Conservation (phyloP, 2,797 vertebrate genomes). For the Manis crassicaudata region DNA sequence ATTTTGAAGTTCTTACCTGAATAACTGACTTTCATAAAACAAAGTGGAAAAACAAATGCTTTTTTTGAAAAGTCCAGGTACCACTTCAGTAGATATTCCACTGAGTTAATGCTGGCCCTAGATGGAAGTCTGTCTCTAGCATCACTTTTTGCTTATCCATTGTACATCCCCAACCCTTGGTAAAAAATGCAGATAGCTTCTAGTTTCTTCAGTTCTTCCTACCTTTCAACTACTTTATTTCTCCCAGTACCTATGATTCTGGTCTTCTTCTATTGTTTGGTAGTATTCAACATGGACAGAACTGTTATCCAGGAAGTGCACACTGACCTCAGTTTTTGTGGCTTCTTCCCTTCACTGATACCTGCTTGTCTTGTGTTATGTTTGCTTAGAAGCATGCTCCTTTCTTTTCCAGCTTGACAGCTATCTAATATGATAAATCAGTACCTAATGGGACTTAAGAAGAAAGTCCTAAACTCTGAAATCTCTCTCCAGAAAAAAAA, state of each 20-base stretch:
- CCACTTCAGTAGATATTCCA: not conserved
- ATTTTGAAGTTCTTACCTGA: conserved; percentile 52
- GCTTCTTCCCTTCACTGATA: not conserved
- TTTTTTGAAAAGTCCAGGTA: not conserved
- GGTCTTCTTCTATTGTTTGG: conserved; percentile 8
- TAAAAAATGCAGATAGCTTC: not conserved
- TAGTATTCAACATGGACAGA: not conserved
- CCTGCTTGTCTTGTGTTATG: not conserved
- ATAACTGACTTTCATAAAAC: conserved; percentile 24
- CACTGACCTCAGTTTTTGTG: not conserved
- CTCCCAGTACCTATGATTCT: conserved; percentile 16
- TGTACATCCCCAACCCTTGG: not conserved
- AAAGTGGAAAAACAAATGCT: conserved; percentile 19
- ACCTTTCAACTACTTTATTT: conserved; percentile 24
- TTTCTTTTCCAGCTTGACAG: conserved; percentile 51
- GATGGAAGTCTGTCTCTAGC: conserved; percentile 13
- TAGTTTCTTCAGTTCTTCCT: conserved; percentile 3
- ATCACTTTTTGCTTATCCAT: conserved; percentile 27
- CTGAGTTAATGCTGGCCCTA: not conserved
- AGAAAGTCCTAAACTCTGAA: conserved; percentile 4
- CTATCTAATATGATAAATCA: conserved; percentile 31
- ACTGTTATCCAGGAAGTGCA: conserved; percentile 11
- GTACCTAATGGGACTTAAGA: not conserved
- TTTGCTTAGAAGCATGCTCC: conserved; percentile 29
- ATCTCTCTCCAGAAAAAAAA: not conserved